Conservation (phyloP, 2,888 invertebrate species). For the Chaitophorus viminalis region DNA sequence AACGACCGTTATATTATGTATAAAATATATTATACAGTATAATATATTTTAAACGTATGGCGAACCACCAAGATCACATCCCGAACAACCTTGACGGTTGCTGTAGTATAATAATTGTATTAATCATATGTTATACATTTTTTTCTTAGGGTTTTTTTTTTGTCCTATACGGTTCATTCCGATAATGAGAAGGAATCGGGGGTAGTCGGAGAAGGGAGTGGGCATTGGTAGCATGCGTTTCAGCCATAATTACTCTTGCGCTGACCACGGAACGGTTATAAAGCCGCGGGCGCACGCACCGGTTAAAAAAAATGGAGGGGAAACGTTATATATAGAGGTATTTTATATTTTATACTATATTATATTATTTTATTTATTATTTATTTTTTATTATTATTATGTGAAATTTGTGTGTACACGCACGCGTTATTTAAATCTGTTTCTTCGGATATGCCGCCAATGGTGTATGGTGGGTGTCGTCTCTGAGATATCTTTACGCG, state of each 20-base stretch:
- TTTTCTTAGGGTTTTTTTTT: not conserved
- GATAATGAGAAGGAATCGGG: not conserved
- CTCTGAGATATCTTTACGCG: slow-evolving; percentile 15
- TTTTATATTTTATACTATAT: too few relatives aligned
- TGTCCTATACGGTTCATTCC: slow-evolving; percentile 11
- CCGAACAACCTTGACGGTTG: slow-evolving; percentile 26
- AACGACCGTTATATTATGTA: not conserved
- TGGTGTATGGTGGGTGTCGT: slow-evolving; percentile 38
- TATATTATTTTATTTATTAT: not conserved
- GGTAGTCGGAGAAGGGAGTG: not conserved
- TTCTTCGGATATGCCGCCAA: not conserved
- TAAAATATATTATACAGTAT: too few relatives aligned
- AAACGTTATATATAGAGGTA: not conserved
- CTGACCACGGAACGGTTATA: slow-evolving; percentile 1
- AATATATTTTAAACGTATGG: not conserved
- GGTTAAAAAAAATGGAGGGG: not conserved
- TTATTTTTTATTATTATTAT: not conserved
- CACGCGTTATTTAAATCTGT: not conserved
- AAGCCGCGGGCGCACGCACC: slow-evolving; percentile 19
- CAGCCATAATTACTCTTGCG: slow-evolving; percentile 1
- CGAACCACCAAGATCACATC: slow-evolving; percentile 20
- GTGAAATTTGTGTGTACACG: slow-evolving; percentile 4
- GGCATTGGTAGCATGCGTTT: not conserved
- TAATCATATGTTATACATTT: not conserved
- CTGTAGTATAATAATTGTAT: not conserved